Percentiles rank a stretch among this genome's conserved stretches.
Evolutionary conservation across 2,797 vertebrate genomes (phyloP).

Genomic region (Crypturellus tataupa): DNA sequence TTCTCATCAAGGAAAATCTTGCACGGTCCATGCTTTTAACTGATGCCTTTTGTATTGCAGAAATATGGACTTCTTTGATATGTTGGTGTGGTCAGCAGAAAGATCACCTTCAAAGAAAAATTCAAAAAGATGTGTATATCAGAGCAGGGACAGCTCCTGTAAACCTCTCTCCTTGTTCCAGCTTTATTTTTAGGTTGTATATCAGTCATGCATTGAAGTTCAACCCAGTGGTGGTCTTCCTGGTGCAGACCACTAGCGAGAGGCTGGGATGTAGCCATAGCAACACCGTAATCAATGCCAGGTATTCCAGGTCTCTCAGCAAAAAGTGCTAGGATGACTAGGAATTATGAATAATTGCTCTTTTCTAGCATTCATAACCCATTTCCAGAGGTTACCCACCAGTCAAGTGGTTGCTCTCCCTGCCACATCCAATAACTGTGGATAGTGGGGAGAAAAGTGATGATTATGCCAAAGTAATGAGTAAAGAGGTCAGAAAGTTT

Average conservation of each 20-base stretch:
- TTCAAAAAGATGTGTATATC: neutral
- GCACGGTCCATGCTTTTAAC: neutral
- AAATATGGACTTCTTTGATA: neutral
- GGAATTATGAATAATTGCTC: slow-evolving; percentile 60
- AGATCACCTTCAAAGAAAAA: neutral
- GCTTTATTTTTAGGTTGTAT: neutral
- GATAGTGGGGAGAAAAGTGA: neutral
- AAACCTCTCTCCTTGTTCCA: neutral
- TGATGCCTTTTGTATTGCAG: neutral
- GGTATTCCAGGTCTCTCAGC: neutral
- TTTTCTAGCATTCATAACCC: slow-evolving; percentile 38
- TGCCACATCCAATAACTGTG: neutral
- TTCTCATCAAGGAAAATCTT: neutral
- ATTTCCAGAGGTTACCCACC: slow-evolving; percentile 48
- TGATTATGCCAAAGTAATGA: slow-evolving; percentile 57
- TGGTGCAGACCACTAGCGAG: neutral
- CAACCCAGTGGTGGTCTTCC: neutral
- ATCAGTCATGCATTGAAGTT: neutral
- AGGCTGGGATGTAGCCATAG: neutral
- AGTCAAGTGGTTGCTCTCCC: neutral
- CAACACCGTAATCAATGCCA: slow-evolving; percentile 8
- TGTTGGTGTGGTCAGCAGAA: neutral
- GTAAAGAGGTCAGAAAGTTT: slow-evolving; percentile 66
- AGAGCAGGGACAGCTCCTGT: neutral
- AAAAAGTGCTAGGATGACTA: slow-evolving; percentile 17